Conservation (phyloP, 1,140 invertebrate genomes). For the Drosophila miranda region DNA sequence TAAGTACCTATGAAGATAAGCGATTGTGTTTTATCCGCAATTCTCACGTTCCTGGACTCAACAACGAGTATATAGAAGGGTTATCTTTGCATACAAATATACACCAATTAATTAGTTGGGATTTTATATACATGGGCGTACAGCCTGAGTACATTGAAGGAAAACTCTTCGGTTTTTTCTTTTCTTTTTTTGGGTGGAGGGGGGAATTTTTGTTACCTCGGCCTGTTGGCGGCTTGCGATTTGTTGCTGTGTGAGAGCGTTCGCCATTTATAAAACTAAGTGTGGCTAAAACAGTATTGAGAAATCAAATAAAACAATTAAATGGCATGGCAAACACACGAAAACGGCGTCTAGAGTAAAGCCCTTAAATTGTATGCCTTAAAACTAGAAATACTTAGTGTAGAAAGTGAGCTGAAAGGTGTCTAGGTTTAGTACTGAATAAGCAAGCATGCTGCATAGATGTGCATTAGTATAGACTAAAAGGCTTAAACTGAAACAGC, state of each 20-base stretch:
- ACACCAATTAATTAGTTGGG: conserved; percentile 15
- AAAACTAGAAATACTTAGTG: conserved; percentile 28
- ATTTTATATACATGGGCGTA: conserved; percentile 25
- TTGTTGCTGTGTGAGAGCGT: conserved; percentile 81
- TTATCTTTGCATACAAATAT: conserved; percentile 5
- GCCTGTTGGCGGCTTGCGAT: conserved; percentile 82
- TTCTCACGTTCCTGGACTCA: too few species aligned
- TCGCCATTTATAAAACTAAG: conserved; percentile 82
- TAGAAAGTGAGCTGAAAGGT: background rate
- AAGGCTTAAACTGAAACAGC: conserved; percentile 33
- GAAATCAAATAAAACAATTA: conserved; percentile 67
- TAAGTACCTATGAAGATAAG: too few species aligned
- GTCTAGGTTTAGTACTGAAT: conserved; percentile 16
- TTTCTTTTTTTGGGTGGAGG: conserved; percentile 21
- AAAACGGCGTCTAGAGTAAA: background rate
- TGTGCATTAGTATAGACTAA: conserved; percentile 9
- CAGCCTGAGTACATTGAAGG: conserved; percentile 46
- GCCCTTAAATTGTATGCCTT: conserved; percentile 16
- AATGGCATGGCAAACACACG: conserved; percentile 2
- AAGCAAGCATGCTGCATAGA: conserved; percentile 23
- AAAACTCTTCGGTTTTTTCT: conserved; percentile 1
- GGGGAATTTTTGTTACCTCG: conserved; percentile 72
- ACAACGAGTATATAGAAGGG: conserved; percentile 2
- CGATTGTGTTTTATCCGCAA: too few species aligned
- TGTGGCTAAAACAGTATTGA: conserved; percentile 79